Evolutionary conservation across 64 coral and sea anemone genomes (phyloP).

Genomic region (Pocillopora verrucosa): DNA sequence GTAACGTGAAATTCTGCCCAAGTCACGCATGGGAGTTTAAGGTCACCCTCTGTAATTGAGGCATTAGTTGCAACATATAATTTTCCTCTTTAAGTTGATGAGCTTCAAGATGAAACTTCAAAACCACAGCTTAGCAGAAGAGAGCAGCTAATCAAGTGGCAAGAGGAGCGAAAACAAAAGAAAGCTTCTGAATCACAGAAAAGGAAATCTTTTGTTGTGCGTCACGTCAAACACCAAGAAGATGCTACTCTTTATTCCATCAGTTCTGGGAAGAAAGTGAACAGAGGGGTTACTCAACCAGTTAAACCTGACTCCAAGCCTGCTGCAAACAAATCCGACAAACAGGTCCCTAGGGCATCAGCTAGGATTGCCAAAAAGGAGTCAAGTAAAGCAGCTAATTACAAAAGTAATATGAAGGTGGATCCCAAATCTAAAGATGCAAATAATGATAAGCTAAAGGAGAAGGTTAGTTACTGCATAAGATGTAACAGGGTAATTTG

Average conservation of each 20-base stretch:
- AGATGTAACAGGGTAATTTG: no score
- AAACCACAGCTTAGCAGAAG: conserved; percentile 34
- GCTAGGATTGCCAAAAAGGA: conserved; percentile 64
- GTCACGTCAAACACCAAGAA: conserved; percentile 26
- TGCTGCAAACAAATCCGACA: conserved; percentile 8
- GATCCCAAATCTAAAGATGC: conserved; percentile 9
- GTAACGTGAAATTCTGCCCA: no score
- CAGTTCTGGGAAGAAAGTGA: conserved; percentile 33
- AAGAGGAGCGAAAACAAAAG: conserved; percentile 49
- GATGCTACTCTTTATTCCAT: conserved; percentile 22
- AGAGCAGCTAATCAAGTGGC: conserved; percentile 55
- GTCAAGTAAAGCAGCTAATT: not conserved
- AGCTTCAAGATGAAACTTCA: not conserved
- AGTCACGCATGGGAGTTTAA: not conserved
- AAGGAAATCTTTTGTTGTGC: conserved; percentile 39
- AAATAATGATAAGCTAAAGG: not conserved
- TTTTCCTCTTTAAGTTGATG: not conserved
- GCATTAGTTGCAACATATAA: not conserved
- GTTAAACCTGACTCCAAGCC: not conserved
- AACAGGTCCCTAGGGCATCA: conserved; percentile 57
- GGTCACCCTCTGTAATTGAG: not conserved
- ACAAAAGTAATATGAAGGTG: not conserved
- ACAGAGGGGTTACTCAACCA: conserved; percentile 6
- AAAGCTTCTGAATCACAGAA: conserved; percentile 34
- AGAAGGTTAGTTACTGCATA: not conserved